phyloP scores from a whole-genome alignment of 2,113 vertebrate species.

The Siniperca chuatsi region DNA sequence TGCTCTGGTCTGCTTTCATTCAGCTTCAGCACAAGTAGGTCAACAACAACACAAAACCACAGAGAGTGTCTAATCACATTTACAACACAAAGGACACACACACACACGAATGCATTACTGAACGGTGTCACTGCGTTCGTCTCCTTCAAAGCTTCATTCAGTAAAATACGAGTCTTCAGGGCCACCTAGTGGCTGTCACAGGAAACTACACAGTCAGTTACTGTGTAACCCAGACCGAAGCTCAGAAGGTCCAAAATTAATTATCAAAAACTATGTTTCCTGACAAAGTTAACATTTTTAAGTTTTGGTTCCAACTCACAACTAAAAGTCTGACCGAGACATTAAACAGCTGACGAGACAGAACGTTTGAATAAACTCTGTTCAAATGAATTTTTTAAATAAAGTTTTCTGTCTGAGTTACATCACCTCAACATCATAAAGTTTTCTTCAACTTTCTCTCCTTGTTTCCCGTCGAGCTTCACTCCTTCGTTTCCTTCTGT shows the following conservation, averaged over 20 bases:
- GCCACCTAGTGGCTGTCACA: background rate
- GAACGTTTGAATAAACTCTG: background rate
- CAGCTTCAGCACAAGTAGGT: constrained; percentile 50
- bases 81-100: constrained; percentile 27
- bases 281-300: background rate
- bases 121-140: background rate
- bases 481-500: constrained; percentile 2
- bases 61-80: constrained; percentile 37
- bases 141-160: constrained; percentile 10
- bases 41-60: constrained; percentile 34
- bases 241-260: background rate
- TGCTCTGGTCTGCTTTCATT: background rate
- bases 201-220: background rate
- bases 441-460: background rate
- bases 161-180: background rate
- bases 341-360: background rate
- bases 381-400: background rate
- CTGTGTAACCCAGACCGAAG: background rate
- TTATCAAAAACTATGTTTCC: background rate
- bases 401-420: constrained; percentile 1
- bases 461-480: background rate
- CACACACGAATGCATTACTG: constrained; percentile 9
- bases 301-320: background rate
- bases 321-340: background rate
- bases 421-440: constrained; percentile 31